These are phyloP conservation scores for Okapia johnstoni DNA, from an alignment of 2,113 vertebrate genomes.

Conservation along the genomic window DNA sequence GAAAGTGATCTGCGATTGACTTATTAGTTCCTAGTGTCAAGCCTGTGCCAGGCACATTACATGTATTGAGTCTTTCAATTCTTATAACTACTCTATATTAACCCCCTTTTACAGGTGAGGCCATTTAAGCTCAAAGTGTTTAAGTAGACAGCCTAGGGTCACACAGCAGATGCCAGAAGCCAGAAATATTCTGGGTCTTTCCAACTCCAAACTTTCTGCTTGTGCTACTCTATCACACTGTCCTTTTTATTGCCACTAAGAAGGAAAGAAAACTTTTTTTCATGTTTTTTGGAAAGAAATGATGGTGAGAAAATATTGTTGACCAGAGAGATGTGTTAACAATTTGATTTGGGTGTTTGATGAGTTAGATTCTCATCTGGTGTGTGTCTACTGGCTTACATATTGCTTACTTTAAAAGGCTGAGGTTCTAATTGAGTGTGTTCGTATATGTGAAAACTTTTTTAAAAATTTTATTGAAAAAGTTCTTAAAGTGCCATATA, in stretches of 20 bases:
- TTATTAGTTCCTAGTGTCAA: neutral
- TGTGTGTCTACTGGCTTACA: neutral
- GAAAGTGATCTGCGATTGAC: neutral
- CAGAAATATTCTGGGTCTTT: neutral
- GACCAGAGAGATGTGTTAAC: neutral
- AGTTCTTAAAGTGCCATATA: neutral
- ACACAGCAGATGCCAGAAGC: neutral
- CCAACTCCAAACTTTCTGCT: neutral
- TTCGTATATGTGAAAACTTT: constrained; percentile 26
- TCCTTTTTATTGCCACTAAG: neutral
- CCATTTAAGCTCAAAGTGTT: neutral
- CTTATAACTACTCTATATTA: neutral
- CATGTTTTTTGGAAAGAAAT: neutral
- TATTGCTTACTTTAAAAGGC: constrained; percentile 14
- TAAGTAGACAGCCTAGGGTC: neutral
- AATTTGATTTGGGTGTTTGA: constrained; percentile 9
- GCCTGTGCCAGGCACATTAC: neutral
- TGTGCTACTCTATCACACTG: neutral
- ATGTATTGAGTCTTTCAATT: neutral
- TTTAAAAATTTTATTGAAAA: neutral
- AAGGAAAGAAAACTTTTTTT: neutral
- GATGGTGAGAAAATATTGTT: neutral
- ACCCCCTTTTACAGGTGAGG: neutral
- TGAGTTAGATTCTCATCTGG: neutral
- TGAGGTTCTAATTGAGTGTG: neutral